phyloP scores from a whole-genome alignment of 1,140 invertebrate genomes.

The Philaenus spumarius region DNA sequence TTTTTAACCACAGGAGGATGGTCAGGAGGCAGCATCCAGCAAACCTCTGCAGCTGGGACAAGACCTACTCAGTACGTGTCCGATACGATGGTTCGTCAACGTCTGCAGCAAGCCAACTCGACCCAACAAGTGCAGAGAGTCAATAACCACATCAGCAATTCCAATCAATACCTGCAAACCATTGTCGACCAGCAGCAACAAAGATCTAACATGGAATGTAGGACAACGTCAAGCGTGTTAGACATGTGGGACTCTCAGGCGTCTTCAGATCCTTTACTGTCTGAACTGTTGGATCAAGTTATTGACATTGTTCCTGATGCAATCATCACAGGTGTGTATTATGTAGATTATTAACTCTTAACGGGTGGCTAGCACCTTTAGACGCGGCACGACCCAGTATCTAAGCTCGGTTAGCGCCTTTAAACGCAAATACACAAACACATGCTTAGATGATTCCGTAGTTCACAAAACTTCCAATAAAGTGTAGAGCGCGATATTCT shows the following conservation, averaged over 20 bases:
- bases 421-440: no score
- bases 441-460: no score
- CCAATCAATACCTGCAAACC: constrained; percentile 29
- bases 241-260: constrained; percentile 14
- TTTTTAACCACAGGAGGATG: constrained; percentile 32
- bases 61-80: constrained; percentile 32
- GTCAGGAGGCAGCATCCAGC: constrained; percentile 39
- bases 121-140: constrained; percentile 7
- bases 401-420: no score
- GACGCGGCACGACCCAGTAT: no score
- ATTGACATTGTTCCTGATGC: constrained; percentile 68
- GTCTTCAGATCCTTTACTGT: constrained; percentile 60
- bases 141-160: constrained; percentile 41
- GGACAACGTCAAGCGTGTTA: constrained; percentile 22
- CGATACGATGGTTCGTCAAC: constrained; percentile 24
- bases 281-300: constrained; percentile 75
- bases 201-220: constrained; percentile 19
- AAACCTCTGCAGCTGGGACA: constrained; percentile 3
- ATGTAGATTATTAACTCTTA: no score
- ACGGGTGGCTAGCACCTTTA: no score
- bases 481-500: no score
- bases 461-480: no score
- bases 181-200: constrained; percentile 28
- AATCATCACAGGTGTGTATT: constrained; percentile 40
- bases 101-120: background rate